phyloP scores from a whole-genome alignment of 2,797 vertebrate genomes.

The Pseudocheirus occidentalis region DNA sequence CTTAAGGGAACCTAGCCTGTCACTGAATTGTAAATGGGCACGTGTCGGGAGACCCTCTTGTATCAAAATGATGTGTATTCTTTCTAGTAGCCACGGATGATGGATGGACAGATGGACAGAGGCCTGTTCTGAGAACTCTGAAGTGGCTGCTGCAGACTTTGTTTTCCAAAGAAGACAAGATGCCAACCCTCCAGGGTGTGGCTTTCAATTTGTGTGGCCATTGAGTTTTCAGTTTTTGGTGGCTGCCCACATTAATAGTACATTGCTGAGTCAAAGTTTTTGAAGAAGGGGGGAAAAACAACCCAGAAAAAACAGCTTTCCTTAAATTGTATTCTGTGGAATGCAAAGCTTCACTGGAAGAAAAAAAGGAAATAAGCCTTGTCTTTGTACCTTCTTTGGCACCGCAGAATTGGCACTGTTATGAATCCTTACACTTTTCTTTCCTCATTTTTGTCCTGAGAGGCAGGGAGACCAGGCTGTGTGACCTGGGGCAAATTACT shows the following conservation, averaged over 20 bases:
- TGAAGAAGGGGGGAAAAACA: background rate
- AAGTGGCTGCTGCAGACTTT: background rate
- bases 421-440: background rate
- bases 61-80: background rate
- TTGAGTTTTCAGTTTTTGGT: background rate
- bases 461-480: background rate
- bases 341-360: background rate
- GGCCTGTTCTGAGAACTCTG: background rate
- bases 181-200: background rate
- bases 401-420: background rate
- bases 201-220: background rate
- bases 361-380: conserved; percentile 12
- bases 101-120: background rate
- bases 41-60: background rate
- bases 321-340: background rate
- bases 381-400: background rate
- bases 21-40: conserved; percentile 11
- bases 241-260: background rate
- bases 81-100: background rate
- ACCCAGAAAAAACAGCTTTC: background rate
- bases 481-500: background rate
- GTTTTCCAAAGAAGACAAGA: background rate
- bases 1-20: conserved; percentile 60
- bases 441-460: background rate
- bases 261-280: background rate